Conservation (phyloP, 2,797 vertebrate species). For the Catamblyrhynchus diadema region DNA sequence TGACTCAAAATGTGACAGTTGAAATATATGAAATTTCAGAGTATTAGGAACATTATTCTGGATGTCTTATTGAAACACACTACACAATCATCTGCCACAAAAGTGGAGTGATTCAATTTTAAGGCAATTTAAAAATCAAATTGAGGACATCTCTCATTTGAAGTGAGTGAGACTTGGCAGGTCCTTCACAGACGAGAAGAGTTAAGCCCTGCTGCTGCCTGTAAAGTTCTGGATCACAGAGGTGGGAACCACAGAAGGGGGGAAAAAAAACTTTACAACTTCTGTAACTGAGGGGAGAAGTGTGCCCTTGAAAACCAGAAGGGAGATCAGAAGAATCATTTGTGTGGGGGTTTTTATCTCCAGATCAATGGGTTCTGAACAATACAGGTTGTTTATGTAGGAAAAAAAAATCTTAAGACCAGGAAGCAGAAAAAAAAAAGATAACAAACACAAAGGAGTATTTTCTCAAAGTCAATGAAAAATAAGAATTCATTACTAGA, state of each 20-base stretch:
- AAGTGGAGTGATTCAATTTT: conserved; percentile 56
- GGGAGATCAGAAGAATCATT: conserved; percentile 42
- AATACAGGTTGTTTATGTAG: conserved; percentile 23
- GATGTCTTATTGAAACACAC: conserved; percentile 27
- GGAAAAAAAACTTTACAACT: conserved; percentile 20
- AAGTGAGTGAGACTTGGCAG: conserved; percentile 46
- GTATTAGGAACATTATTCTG: conserved; percentile 18
- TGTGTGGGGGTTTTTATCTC: conserved; percentile 46
- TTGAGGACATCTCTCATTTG: conserved; percentile 21
- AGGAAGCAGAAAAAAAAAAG: background rate
- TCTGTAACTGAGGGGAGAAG: conserved; percentile 5
- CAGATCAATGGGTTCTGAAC: conserved; percentile 35
- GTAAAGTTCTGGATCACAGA: conserved; percentile 10
- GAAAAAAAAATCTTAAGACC: background rate
- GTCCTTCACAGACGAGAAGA: background rate
- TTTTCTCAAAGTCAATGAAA: conserved; percentile 30
- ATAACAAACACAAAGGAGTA: background rate
- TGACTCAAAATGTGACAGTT: background rate
- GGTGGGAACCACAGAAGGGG: background rate
- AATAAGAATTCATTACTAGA: conserved; percentile 4
- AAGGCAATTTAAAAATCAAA: conserved; percentile 62
- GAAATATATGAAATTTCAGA: conserved; percentile 44
- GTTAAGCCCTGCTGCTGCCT: background rate
- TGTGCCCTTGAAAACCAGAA: background rate
- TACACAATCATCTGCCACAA: conserved; percentile 21